Evolutionary conservation across 2,113 vertebrate genomes (phyloP).

Genomic region (Suricata suricatta): DNA sequence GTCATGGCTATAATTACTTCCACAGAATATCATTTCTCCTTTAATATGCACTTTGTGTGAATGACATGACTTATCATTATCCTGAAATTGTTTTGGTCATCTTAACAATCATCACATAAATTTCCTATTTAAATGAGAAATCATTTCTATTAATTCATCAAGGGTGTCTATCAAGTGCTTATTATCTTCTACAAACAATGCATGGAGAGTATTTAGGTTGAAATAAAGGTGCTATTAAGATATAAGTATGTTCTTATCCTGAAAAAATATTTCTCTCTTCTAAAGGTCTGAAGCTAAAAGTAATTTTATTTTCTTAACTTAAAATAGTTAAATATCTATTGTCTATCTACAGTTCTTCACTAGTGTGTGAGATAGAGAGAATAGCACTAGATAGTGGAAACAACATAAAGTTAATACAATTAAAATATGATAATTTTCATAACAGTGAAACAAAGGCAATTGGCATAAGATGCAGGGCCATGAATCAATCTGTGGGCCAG

Average conservation of each 20-base stretch:
- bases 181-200: neutral
- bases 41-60: neutral
- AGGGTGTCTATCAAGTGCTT: neutral
- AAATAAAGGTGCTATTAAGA: neutral
- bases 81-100: conserved; percentile 46
- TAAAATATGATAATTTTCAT: neutral
- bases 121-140: conserved; percentile 6
- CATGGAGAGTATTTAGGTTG: neutral
- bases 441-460: neutral
- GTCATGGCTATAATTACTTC: conserved; percentile 30
- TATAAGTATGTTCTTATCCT: neutral
- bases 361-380: neutral
- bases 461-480: neutral
- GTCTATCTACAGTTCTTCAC: neutral
- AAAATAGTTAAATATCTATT: neutral
- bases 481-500: neutral
- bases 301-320: neutral
- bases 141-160: neutral
- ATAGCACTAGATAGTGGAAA: neutral
- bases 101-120: neutral
- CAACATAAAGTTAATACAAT: neutral
- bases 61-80: conserved; percentile 4
- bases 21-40: neutral
- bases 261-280: neutral
- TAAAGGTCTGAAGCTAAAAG: neutral